These are phyloP conservation scores for Seira musarum DNA, from an alignment of 2,888 invertebrate genomes.

Conservation along the genomic window DNA sequence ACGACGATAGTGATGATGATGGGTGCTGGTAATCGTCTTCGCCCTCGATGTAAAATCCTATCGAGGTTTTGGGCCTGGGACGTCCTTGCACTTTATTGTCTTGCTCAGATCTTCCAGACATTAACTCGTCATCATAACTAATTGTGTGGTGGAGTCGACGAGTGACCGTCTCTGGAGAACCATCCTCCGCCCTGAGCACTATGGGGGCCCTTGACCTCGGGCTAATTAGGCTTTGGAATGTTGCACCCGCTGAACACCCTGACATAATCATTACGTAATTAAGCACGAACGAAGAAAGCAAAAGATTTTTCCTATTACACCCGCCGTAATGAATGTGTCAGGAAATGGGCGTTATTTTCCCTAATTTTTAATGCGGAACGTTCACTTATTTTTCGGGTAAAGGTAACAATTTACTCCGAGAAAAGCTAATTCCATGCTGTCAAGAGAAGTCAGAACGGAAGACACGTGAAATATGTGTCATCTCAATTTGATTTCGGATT, in stretches of 20 bases:
- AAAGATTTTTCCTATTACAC: conserved; percentile 14
- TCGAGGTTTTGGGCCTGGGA: conserved; percentile 57
- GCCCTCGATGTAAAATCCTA: conserved; percentile 39
- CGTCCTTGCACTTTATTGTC: conserved; percentile 51
- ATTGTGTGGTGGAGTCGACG: conserved; percentile 28
- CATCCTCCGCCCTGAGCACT: conserved; percentile 62
- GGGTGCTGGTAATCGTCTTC: neutral
- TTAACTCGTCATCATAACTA: conserved; percentile 34
- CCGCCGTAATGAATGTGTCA: conserved; percentile 9
- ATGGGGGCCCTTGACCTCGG: conserved; percentile 69
- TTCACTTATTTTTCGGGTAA: conserved; percentile 10
- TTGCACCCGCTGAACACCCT: conserved; percentile 54
- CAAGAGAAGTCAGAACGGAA: conserved; percentile 41
- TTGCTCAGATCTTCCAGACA: conserved; percentile 2
- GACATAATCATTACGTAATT: conserved; percentile 40
- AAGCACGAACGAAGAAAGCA: conserved; percentile 17
- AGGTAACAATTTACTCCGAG: conserved; percentile 37
- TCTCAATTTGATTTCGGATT: conserved; percentile 26
- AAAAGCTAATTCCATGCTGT: conserved; percentile 41
- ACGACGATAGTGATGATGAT: neutral
- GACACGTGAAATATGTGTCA: conserved; percentile 48
- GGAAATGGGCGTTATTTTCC: conserved; percentile 15
- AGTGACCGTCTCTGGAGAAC: conserved; percentile 45
- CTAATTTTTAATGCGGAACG: conserved; percentile 17
- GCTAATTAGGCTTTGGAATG: conserved; percentile 66